phyloP scores from a whole-genome alignment of 2,113 vertebrate genomes.

The Todiramphus chloris region DNA sequence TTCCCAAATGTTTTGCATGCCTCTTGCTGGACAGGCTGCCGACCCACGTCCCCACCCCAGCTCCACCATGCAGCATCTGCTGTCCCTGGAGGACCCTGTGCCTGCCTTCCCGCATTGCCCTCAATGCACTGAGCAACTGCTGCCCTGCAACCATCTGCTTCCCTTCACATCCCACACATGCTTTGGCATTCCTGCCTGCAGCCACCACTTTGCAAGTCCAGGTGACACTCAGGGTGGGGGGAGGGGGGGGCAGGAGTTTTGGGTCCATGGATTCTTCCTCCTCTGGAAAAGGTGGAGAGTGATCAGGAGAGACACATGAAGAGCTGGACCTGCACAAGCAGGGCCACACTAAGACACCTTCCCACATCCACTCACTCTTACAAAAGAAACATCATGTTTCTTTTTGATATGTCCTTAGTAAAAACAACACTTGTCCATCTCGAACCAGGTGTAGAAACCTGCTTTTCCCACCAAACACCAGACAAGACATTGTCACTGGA shows the following conservation, averaged over 20 bases:
- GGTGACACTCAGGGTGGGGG: neutral
- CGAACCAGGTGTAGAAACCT: neutral
- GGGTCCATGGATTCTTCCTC: accelerated
- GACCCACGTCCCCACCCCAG: neutral
- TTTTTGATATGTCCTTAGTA: neutral
- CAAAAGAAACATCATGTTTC: neutral
- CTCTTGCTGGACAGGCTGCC: neutral
- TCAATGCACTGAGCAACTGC: neutral
- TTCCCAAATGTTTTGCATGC: neutral
- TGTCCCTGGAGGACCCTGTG: neutral
- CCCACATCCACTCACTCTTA: neutral
- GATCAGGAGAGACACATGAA: neutral
- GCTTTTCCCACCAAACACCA: neutral
- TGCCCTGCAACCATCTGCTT: neutral
- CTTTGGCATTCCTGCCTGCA: neutral
- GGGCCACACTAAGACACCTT: neutral
- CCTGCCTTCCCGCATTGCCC: neutral
- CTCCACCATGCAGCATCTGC: neutral
- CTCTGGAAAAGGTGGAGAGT: neutral
- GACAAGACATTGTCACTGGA: accelerated
- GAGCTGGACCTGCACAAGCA: neutral
- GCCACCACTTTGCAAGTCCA: neutral
- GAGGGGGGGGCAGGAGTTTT: accelerated
- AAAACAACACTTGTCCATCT: neutral
- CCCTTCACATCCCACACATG: neutral